Conservation (phyloP, 2,797 vertebrate species). For the Molossus alvarezi region DNA sequence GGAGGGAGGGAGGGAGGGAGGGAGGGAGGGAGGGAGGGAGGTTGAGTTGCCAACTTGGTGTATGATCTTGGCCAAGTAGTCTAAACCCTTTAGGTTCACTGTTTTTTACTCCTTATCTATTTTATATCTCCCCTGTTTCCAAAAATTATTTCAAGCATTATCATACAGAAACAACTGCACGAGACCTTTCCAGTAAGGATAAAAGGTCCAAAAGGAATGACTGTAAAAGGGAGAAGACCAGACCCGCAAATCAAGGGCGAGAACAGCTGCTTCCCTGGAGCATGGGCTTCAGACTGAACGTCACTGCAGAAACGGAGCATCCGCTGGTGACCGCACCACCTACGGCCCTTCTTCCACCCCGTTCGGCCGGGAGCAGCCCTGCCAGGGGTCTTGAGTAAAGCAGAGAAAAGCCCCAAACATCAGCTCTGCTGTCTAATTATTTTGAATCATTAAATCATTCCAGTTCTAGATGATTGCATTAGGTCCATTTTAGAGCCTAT, state of each 20-base stretch:
- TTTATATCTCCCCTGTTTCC: neutral
- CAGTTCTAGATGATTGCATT: neutral
- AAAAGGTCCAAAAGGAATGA: constrained; percentile 7
- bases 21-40: neutral
- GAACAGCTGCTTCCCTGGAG: constrained; percentile 9
- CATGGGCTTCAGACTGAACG: constrained; percentile 2
- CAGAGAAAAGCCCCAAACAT: constrained; percentile 46
- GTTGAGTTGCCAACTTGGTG: neutral
- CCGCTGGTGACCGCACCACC: constrained; percentile 49
- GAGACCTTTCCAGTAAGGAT: neutral
- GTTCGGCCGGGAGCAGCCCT: constrained; percentile 49
- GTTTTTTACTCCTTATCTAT: neutral
- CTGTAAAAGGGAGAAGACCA: neutral
- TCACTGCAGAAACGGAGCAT: constrained; percentile 57
- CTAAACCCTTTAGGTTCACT: neutral
- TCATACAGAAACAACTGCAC: neutral
- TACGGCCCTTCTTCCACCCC: constrained; percentile 54
- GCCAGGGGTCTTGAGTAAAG: constrained; percentile 57
- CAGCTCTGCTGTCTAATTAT: constrained; percentile 57
- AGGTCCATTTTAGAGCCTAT: neutral
- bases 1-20: neutral
- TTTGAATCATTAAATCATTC: constrained; percentile 71
- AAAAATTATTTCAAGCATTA: constrained; percentile 10
- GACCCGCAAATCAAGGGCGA: neutral
- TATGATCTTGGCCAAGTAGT: neutral